Conservation (phyloP, 1,140 invertebrate species). For the Apis laboriosa region DNA sequence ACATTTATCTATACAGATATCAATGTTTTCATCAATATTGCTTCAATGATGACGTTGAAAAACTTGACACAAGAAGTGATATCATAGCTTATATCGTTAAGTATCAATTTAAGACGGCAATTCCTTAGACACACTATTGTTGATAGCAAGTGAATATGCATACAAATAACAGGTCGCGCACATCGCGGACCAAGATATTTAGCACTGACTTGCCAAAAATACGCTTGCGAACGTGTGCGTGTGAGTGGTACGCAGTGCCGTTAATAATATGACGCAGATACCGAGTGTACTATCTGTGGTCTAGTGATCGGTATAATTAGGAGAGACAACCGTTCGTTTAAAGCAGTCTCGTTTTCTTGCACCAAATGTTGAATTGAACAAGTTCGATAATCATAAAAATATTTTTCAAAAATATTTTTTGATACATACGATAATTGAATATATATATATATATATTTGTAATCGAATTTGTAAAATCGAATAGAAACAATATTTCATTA, state of each 20-base stretch:
- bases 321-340: not conserved
- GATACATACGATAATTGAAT: not conserved
- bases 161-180: conserved; percentile 16
- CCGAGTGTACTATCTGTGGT: conserved; percentile 15
- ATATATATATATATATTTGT: too few relatives aligned
- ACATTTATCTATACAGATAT: not conserved
- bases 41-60: not conserved
- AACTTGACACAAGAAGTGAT: not conserved
- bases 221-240: not conserved
- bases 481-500: not conserved
- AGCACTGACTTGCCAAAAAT: conserved; percentile 27
- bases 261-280: conserved; percentile 28
- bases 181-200: conserved; percentile 31
- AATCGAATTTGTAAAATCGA: too few relatives aligned
- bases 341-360: not conserved
- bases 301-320: conserved; percentile 30
- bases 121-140: too few relatives aligned
- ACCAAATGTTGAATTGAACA: not conserved
- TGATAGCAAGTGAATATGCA: not conserved
- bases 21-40: not conserved
- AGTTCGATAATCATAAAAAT: not conserved
- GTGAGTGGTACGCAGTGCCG: not conserved
- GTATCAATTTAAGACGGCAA: not conserved
- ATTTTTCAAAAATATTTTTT: too few relatives aligned
- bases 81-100: not conserved